phyloP scores from a whole-genome alignment of 2,888 invertebrate genomes.

The Empis livida region DNA sequence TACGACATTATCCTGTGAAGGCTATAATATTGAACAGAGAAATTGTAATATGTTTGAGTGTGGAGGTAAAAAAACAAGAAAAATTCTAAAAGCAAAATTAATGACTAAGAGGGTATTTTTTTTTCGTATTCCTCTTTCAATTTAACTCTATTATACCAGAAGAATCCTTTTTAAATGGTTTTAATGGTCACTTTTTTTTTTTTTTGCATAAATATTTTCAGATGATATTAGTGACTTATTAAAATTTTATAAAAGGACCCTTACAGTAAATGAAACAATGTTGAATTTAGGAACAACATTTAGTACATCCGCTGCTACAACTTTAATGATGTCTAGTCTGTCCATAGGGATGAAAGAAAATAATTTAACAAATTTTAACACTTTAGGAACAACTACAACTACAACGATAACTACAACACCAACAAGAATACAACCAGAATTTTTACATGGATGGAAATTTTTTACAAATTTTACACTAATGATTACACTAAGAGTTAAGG shows the following conservation, averaged over 20 bases:
- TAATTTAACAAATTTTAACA: too few species aligned
- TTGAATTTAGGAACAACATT: too few species aligned
- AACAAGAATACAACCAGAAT: constrained; percentile 24
- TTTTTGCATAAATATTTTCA: constrained; percentile 13
- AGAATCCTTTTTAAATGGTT: too few species aligned
- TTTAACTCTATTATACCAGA: too few species aligned
- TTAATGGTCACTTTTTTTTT: too few species aligned
- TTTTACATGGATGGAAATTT: constrained; percentile 28
- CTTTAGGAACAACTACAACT: not conserved
- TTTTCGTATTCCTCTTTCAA: too few species aligned
- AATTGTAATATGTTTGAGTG: constrained; percentile 36
- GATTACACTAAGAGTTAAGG: constrained; percentile 32
- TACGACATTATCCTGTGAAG: constrained; percentile 33
- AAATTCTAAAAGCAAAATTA: too few species aligned
- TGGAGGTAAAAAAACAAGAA: constrained; percentile 21
- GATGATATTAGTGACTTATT: constrained; percentile 34
- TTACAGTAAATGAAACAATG: constrained; percentile 2
- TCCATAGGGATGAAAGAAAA: too few species aligned
- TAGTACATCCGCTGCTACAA: constrained; percentile 7
- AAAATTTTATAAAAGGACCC: constrained; percentile 31
- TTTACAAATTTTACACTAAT: constrained; percentile 32
- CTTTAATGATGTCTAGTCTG: constrained; percentile 3
- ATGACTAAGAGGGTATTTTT: too few species aligned
- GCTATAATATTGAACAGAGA: constrained; percentile 36
- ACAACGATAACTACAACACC: constrained; percentile 7